Percentiles rank a stretch among this genome's conserved stretches.
phyloP scores from a whole-genome alignment of 2,797 vertebrate species.

The Fringilla coelebs region DNA sequence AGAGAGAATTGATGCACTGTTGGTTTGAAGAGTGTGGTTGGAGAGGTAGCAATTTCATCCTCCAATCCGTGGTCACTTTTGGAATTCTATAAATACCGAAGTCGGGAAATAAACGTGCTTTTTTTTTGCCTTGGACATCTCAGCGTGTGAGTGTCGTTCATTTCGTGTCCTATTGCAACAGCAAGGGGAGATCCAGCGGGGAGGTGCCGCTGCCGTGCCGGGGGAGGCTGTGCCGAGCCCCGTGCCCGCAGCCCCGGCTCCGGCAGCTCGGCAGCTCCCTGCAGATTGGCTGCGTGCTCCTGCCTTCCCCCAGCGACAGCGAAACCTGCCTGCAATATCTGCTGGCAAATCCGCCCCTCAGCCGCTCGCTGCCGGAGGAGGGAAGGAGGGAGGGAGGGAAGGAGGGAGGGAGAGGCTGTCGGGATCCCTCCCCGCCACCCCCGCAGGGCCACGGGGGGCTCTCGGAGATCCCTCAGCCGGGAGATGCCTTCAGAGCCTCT shows the following conservation, averaged over 20 bases:
- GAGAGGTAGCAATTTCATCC: neutral
- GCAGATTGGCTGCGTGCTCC: constrained; percentile 32
- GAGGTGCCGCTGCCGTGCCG: neutral
- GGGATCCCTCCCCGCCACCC: neutral
- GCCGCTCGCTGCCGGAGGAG: neutral
- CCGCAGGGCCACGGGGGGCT: neutral
- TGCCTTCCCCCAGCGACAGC: constrained; percentile 32
- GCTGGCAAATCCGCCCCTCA: neutral
- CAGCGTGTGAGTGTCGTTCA: neutral
- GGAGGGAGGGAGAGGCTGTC: neutral
- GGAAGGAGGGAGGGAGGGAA: too few relatives aligned
- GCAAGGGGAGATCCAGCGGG: neutral
- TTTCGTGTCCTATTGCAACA: neutral
- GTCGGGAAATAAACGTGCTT: neutral
- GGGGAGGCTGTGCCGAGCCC: neutral
- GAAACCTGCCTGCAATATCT: neutral
- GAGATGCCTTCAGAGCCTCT: neutral
- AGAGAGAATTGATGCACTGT: neutral
- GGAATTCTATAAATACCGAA: neutral
- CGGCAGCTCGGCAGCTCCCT: neutral
- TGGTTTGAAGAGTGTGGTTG: neutral
- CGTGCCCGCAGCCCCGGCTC: neutral
- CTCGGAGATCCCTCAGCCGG: neutral
- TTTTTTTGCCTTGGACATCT: neutral
- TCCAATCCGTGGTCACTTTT: neutral